These are phyloP conservation scores for Anagrus nilaparvatae DNA, from an alignment of 1,140 invertebrate genomes.

Conservation along the genomic window DNA sequence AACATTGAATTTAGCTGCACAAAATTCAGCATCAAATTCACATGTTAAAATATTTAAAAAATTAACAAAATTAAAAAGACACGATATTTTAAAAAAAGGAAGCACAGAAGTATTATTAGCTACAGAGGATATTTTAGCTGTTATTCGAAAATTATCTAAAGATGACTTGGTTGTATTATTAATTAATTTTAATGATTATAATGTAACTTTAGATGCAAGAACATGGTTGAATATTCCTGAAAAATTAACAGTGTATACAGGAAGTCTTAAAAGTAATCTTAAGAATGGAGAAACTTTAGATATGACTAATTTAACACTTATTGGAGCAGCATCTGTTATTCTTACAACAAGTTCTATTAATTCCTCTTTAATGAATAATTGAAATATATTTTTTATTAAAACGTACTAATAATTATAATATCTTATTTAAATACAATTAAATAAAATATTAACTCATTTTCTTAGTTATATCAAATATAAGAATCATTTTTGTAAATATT, in stretches of 20 bases:
- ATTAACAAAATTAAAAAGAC: slow-evolving; percentile 21
- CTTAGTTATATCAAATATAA: too few species aligned
- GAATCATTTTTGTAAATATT: too few species aligned
- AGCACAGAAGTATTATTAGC: slow-evolving; percentile 31
- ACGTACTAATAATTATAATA: too few species aligned
- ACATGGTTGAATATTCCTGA: slow-evolving; percentile 20
- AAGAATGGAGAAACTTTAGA: slow-evolving; percentile 7
- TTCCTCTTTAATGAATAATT: too few species aligned
- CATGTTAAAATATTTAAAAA: slow-evolving; percentile 42
- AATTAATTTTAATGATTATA: slow-evolving; percentile 20
- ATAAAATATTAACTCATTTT: too few species aligned
- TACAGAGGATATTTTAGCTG: slow-evolving; percentile 34
- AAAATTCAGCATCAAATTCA: slow-evolving; percentile 30
- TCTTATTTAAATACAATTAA: too few species aligned
- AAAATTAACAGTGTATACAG: slow-evolving; percentile 14
- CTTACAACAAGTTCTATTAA: too few species aligned
- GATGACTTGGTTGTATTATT: slow-evolving; percentile 18
- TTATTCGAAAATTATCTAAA: slow-evolving; percentile 17
- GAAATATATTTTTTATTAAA: too few species aligned
- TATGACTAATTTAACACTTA: slow-evolving; percentile 13
- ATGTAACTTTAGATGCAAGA: slow-evolving; percentile 17
- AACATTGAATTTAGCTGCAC: slow-evolving; percentile 41
- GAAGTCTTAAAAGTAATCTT: slow-evolving; percentile 17
- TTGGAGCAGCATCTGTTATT: slow-evolving; percentile 19
- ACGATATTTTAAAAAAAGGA: slow-evolving; percentile 22